Percentiles rank a stretch among this genome's conserved stretches.
Evolutionary conservation across 1,140 invertebrate species (phyloP).

Genomic region (Pseudomyrmex cubaensis): DNA sequence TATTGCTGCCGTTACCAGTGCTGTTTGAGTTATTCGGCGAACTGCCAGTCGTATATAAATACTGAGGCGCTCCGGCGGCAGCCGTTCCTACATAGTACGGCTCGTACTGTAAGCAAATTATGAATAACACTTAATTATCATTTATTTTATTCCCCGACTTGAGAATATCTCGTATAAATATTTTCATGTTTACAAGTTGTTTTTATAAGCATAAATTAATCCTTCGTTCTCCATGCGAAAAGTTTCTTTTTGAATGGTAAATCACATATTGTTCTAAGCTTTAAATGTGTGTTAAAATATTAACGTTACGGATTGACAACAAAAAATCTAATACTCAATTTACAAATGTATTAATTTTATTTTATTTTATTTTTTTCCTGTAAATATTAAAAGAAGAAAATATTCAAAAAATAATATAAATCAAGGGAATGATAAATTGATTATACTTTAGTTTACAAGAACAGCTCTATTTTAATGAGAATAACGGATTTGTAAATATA

Average conservation of each 20-base stretch:
- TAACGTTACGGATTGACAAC: background rate
- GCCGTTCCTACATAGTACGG: slow-evolving; percentile 82
- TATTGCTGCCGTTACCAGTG: slow-evolving; percentile 72
- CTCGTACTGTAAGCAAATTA: slow-evolving; percentile 80
- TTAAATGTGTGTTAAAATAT: background rate
- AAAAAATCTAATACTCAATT: too few relatives aligned
- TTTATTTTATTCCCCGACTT: background rate
- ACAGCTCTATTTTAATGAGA: slow-evolving; percentile 11
- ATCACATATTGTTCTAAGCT: background rate
- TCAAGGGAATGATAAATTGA: background rate
- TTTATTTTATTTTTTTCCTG: too few relatives aligned
- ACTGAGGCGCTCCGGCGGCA: slow-evolving; percentile 78
- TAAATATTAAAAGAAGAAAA: too few relatives aligned
- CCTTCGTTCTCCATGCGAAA: background rate
- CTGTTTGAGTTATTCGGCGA: slow-evolving; percentile 76
- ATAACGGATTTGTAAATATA: slow-evolving; percentile 8
- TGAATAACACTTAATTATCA: slow-evolving; percentile 8
- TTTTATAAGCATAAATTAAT: slow-evolving; percentile 24
- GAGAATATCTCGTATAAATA: background rate
- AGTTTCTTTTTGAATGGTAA: background rate
- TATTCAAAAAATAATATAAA: background rate
- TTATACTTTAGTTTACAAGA: background rate
- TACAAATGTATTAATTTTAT: too few relatives aligned
- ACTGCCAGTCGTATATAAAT: slow-evolving; percentile 77
- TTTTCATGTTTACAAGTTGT: background rate